Base-by-base conservation (phyloP, 2,888 invertebrate species). In the Oscheius onirici region DNA sequence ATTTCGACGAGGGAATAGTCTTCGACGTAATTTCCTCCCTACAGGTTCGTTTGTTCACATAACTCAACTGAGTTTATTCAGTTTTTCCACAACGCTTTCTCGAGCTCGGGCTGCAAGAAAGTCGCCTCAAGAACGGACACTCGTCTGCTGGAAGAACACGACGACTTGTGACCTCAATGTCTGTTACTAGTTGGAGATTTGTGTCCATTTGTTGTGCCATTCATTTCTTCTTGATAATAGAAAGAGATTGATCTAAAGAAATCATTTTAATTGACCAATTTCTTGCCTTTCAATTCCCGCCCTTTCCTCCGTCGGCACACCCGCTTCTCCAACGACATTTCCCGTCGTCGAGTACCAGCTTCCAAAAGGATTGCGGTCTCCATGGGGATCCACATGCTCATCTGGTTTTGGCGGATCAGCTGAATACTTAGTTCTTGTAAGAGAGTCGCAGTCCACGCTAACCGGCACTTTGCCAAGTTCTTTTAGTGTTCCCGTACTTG, bases 381-480 rank as follows among this genome's bases (percentile, higher is more conserved):
- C 78, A 52, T 79, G 74, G 57, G 67, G 60, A 60, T 81, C 74
- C 13, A 72, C 34, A 51, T 76, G 73, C 8, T 65, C 52, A 0
- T 24, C 60, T 11, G 71, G 73, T 40, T 67, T 65, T 40, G 79
- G 78, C 10, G 81, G 81, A 43, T 74, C 74, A 24, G 68, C 74
- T 74, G 24, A 11, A 46, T 24, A 20, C 22, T 20, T 22, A 34
- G 34, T 34, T 34, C 11, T 40, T 60, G 20, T 22, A 58, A 40
- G 26, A 34, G n/a, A 15, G n/a, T 34, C 15, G 34, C 15, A 15
- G 11, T 10, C 57, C 22, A 55, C n/a, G 11, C 44, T 26, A 28
- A 78, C 77, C 68, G 15, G 79, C 80, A 71, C 82, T 82, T 57
- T 80, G 82, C 82, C 82, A 82, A 44, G 76, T 75, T 28, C 80